phyloP scores from a whole-genome alignment of 1,140 invertebrate species.

The Halotydeus destructor region DNA sequence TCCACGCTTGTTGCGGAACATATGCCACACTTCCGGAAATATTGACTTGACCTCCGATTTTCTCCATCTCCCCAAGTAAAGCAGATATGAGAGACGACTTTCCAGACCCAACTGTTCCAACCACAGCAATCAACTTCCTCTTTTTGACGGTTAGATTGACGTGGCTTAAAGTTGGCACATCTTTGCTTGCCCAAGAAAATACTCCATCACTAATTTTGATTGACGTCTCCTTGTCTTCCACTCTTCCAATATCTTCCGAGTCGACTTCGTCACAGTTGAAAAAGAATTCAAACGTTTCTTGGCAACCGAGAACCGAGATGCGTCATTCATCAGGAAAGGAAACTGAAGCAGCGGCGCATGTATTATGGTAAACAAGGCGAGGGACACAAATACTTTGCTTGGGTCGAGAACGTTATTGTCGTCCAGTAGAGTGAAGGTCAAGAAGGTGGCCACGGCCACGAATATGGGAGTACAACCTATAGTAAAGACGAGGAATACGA shows the following conservation, averaged over 20 bases:
- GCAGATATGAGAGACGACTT: slow-evolving; percentile 24
- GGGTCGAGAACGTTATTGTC: slow-evolving; percentile 6
- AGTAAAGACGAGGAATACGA: slow-evolving; percentile 12
- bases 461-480: slow-evolving; percentile 10
- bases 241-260: too few species aligned
- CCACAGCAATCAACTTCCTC: slow-evolving; percentile 34
- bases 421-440: slow-evolving; percentile 2
- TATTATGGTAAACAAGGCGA: slow-evolving; percentile 24
- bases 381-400: slow-evolving; percentile 7
- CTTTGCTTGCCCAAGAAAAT: slow-evolving; percentile 25
- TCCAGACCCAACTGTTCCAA: slow-evolving; percentile 27
- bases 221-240: too few species aligned
- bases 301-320: slow-evolving; percentile 8
- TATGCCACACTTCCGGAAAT: slow-evolving; percentile 39
- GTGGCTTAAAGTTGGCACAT: slow-evolving; percentile 15
- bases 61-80: slow-evolving; percentile 28
- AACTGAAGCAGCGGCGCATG: slow-evolving; percentile 30
- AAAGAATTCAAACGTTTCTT: slow-evolving; percentile 17
- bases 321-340: slow-evolving; percentile 26
- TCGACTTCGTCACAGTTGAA: slow-evolving; percentile 17
- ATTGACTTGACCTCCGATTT: slow-evolving; percentile 24
- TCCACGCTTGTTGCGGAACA: slow-evolving; percentile 73
- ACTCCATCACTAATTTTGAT: slow-evolving; percentile 27
- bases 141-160: slow-evolving; percentile 20
- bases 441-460: slow-evolving; percentile 5